phyloP scores from a whole-genome alignment of 2,888 invertebrate genomes.

The Oegoconia quadripuncta region DNA sequence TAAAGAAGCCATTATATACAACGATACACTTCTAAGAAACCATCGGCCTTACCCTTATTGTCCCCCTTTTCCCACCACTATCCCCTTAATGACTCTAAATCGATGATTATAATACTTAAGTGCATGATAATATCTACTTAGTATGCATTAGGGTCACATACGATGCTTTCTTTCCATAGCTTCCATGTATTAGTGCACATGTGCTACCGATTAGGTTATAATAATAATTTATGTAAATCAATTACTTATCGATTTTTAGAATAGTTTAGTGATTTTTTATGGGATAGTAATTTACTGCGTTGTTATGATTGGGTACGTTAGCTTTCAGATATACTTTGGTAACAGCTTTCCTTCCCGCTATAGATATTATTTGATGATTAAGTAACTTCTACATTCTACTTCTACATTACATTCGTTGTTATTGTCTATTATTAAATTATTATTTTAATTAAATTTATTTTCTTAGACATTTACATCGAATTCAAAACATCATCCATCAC shows the following conservation, averaged over 20 bases:
- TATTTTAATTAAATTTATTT: no score
- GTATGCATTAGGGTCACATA: constrained; percentile 35
- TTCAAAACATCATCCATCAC: no score
- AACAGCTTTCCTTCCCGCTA: no score
- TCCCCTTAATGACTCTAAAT: constrained; percentile 42
- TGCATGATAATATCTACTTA: constrained; percentile 24
- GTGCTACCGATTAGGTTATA: not conserved
- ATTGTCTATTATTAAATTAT: no score
- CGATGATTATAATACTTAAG: constrained; percentile 35
- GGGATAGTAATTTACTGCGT: no score
- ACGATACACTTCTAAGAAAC: constrained; percentile 32
- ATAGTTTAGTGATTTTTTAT: constrained; percentile 1
- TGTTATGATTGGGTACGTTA: no score
- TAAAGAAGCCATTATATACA: constrained; percentile 32
- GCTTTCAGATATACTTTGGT: no score
- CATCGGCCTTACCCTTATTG: constrained; percentile 16
- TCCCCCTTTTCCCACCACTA: constrained; percentile 32
- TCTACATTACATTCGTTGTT: no score
- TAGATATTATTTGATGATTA: no score
- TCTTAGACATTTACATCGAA: no score
- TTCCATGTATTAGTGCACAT: no score
- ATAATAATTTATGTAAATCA: constrained; percentile 10
- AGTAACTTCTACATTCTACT: no score
- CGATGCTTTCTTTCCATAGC: constrained; percentile 14
- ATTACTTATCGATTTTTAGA: constrained; percentile 8